A percentile compares a stretch with the other conserved stretches of the same genome.
phyloP scores from a whole-genome alignment of 2,113 vertebrate species.

The Arenaria interpres region DNA sequence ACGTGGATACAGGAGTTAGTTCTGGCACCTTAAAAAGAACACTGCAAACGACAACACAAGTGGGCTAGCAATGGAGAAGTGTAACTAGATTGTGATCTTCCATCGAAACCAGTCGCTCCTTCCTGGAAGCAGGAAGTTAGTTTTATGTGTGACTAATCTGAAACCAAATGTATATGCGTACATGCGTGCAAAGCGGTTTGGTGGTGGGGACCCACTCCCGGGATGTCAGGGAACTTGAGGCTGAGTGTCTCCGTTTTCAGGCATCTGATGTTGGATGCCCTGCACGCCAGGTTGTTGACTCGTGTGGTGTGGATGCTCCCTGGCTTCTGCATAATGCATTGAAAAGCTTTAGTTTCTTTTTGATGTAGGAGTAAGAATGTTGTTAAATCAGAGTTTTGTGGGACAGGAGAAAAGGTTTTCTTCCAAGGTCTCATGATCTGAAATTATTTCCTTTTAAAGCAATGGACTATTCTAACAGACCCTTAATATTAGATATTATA shows the following conservation, averaged over 20 bases:
- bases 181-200: fast-evolving
- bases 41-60: not conserved
- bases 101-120: not conserved
- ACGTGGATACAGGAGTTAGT: fast-evolving
- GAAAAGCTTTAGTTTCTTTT: not conserved
- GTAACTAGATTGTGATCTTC: not conserved
- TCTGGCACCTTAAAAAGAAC: not conserved
- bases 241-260: fast-evolving
- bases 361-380: not conserved
- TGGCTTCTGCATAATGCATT: not conserved
- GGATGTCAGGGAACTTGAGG: not conserved
- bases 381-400: not conserved
- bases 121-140: not conserved
- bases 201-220: not conserved
- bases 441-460: not conserved
- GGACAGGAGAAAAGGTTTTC: not conserved
- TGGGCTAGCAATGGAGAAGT: not conserved
- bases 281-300: not conserved
- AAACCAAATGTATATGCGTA: fast-evolving
- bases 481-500: no score
- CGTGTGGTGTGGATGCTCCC: fast-evolving
- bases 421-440: fast-evolving
- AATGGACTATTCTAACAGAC: not conserved
- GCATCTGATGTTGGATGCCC: not conserved
- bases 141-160: not conserved